A percentile compares a stretch with the other conserved stretches of the same genome.
Evolutionary conservation across 1,140 invertebrate species (phyloP).

Genomic region (Drosophila guanche): DNA sequence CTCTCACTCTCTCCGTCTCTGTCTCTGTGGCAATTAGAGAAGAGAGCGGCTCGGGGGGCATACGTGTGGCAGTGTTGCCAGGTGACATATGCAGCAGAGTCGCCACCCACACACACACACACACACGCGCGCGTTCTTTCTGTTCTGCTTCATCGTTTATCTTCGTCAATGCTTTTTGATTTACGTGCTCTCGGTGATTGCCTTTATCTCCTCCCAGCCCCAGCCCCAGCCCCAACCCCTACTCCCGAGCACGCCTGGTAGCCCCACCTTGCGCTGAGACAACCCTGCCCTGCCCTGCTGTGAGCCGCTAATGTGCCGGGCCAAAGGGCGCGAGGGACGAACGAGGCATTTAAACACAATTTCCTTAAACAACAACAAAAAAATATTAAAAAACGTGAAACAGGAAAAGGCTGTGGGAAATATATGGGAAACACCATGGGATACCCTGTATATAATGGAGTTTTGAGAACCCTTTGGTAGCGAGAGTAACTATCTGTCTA

Average conservation of each 20-base stretch:
- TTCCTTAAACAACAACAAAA: constrained; percentile 39
- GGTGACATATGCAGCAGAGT: constrained; percentile 23
- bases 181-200: constrained; percentile 67
- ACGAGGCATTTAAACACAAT: constrained; percentile 60
- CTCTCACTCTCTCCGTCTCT: background rate
- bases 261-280: background rate
- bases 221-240: background rate
- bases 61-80: constrained; percentile 8
- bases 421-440: no score
- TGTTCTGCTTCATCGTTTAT: constrained; percentile 42
- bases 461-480: accelerated
- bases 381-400: background rate
- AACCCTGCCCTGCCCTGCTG: background rate
- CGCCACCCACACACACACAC: background rate
- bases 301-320: constrained; percentile 49
- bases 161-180: constrained; percentile 68
- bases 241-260: background rate
- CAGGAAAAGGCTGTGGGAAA: no score
- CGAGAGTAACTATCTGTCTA: no score
- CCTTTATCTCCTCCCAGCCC: background rate
- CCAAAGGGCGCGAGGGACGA: constrained; percentile 45
- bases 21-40: constrained; percentile 7
- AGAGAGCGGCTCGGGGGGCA: background rate
- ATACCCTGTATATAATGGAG: no score
- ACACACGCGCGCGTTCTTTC: background rate